Conservation (phyloP, 1,140 invertebrate species). For the Drosophila arawakana region DNA sequence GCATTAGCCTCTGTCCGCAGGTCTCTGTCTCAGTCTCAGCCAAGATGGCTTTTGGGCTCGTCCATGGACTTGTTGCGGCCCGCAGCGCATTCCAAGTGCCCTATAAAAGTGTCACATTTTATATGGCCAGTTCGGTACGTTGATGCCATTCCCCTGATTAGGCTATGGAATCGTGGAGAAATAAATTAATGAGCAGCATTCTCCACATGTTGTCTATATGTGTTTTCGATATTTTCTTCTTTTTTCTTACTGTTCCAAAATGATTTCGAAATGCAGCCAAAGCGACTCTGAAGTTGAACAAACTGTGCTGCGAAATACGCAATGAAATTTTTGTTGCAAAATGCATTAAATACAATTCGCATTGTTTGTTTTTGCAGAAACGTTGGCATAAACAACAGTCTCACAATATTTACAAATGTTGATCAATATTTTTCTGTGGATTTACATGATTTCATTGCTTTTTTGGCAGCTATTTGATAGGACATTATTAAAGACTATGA, state of each 20-base stretch:
- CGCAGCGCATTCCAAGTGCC: conserved; percentile 71
- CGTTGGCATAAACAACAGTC: conserved; percentile 58
- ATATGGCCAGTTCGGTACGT: conserved; percentile 41
- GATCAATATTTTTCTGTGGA: background rate
- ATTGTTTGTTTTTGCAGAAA: conserved; percentile 69
- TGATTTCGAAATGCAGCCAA: conserved; percentile 15
- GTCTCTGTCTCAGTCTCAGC: background rate
- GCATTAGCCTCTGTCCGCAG: conserved; percentile 19
- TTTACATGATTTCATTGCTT: background rate
- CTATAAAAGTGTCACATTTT: conserved; percentile 81
- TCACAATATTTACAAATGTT: conserved; percentile 48
- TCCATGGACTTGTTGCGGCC: conserved; percentile 44
- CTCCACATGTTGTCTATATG: background rate
- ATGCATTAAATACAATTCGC: conserved; percentile 37
- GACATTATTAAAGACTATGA: background rate
- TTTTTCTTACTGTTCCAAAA: background rate
- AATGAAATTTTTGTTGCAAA: conserved; percentile 37
- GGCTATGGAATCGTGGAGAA: conserved; percentile 33
- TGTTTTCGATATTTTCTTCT: too few relatives aligned
- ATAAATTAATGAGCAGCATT: conserved; percentile 32
- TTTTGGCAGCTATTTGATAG: background rate
- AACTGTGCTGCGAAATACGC: conserved; percentile 48
- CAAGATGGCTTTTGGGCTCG: conserved; percentile 47
- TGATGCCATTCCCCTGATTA: conserved; percentile 56
- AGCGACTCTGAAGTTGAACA: conserved; percentile 55